A percentile compares a stretch with the other conserved stretches of the same genome.
phyloP scores from a whole-genome alignment of 2,888 invertebrate species.

The Conops quadrifasciatus region DNA sequence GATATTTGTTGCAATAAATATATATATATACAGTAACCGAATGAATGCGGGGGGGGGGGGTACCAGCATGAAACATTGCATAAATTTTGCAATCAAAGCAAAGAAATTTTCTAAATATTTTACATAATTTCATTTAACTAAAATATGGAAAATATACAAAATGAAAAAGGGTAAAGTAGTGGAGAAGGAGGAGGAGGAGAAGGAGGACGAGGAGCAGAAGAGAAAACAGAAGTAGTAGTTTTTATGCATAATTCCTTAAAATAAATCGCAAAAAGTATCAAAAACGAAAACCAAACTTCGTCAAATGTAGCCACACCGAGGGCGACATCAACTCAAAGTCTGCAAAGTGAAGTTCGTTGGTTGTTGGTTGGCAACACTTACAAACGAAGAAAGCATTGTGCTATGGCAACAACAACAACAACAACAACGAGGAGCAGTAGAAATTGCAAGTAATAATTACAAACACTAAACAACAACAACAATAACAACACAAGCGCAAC shows the following conservation, averaged over 20 bases:
- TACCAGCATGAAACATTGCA: slow-evolving; percentile 7
- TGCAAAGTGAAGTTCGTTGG: too few species aligned
- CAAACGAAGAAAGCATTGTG: neutral
- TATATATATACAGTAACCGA: too few species aligned
- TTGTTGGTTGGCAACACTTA: neutral
- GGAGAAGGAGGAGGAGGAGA: neutral
- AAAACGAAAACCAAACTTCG: too few species aligned
- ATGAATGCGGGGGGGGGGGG: neutral
- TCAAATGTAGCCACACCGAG: too few species aligned
- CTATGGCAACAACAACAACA: neutral
- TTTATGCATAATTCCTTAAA: too few species aligned
- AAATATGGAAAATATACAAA: slow-evolving; percentile 2
- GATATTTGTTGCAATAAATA: neutral
- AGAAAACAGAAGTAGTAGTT: neutral
- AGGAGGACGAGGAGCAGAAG: neutral
- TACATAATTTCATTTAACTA: slow-evolving; percentile 20
- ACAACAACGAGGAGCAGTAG: neutral
- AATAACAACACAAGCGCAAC: neutral
- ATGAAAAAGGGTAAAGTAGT: neutral
- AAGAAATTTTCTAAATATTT: slow-evolving; percentile 6
- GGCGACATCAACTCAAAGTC: too few species aligned
- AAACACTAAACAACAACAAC: neutral
- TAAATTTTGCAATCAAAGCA: slow-evolving; percentile 25
- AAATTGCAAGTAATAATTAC: too few species aligned
- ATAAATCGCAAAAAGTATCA: neutral